Evolutionary conservation across 1,140 invertebrate genomes (phyloP).

Genomic region (Ceratitis capitata): DNA sequence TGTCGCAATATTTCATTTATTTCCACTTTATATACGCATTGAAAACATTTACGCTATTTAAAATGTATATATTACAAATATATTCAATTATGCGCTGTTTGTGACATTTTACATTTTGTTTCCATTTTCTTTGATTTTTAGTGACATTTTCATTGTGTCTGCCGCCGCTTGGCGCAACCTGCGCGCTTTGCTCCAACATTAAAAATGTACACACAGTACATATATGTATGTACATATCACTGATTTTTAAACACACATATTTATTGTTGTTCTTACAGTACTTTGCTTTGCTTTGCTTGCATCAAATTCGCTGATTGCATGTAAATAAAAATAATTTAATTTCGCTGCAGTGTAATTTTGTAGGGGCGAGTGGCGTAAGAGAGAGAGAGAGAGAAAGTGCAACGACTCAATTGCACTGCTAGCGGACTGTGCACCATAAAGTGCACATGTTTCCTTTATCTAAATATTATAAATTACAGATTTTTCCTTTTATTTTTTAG

Average conservation of each 20-base stretch:
- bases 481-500: not conserved
- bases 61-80: too few relatives aligned
- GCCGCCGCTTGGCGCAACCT: not conserved
- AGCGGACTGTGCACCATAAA: not conserved
- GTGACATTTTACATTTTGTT: not conserved
- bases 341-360: not conserved
- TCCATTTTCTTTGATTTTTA: not conserved
- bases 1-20: not conserved
- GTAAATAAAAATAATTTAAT: slow-evolving; percentile 8
- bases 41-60: too few relatives aligned
- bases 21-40: not conserved
- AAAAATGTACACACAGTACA: not conserved
- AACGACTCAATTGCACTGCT: not conserved
- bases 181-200: not conserved
- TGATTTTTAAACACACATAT: not conserved
- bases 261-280: not conserved
- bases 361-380: not conserved
- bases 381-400: too few relatives aligned
- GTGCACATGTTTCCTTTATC: too few relatives aligned
- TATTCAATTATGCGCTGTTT: not conserved
- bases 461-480: too few relatives aligned
- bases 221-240: not conserved
- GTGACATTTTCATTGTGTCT: not conserved
- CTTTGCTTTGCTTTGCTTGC: not conserved
- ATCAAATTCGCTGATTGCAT: slow-evolving; percentile 14